Percentiles rank a stretch among this genome's conserved stretches.
Evolutionary conservation across 92 coral and sea anemone genomes (phyloP).

Genomic region (Bergia sp.): DNA sequence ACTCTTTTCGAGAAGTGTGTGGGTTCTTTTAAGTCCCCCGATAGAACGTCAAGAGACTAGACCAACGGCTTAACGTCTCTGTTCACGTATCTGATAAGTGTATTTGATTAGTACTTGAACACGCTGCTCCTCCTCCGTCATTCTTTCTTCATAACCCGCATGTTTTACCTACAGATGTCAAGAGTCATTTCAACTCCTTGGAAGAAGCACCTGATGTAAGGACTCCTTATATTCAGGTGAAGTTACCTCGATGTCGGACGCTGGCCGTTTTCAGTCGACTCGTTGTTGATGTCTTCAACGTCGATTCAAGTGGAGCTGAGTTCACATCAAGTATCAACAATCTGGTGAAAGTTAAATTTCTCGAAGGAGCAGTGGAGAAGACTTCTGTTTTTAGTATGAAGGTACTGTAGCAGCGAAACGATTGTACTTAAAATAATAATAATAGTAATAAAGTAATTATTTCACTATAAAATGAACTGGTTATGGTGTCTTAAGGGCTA

Average conservation of each 20-base stretch:
- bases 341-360: conserved; percentile 4
- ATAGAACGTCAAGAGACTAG: too few species aligned
- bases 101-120: too few species aligned
- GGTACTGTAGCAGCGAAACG: background rate
- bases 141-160: too few species aligned
- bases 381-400: background rate
- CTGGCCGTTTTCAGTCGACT: conserved; percentile 25
- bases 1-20: too few species aligned
- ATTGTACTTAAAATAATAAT: background rate
- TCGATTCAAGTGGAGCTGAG: background rate
- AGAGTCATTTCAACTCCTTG: conserved; percentile 5
- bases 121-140: too few species aligned
- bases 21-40: too few species aligned
- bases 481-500: too few species aligned
- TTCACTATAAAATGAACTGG: background rate
- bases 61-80: too few species aligned
- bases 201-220: conserved; percentile 13
- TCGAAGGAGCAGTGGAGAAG: background rate
- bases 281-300: background rate
- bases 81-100: too few species aligned
- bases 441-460: background rate
- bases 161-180: background rate
- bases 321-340: background rate
- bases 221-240: conserved; percentile 28
- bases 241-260: background rate